phyloP scores from a whole-genome alignment of 2,888 invertebrate genomes.

The Mesoligia furuncula region DNA sequence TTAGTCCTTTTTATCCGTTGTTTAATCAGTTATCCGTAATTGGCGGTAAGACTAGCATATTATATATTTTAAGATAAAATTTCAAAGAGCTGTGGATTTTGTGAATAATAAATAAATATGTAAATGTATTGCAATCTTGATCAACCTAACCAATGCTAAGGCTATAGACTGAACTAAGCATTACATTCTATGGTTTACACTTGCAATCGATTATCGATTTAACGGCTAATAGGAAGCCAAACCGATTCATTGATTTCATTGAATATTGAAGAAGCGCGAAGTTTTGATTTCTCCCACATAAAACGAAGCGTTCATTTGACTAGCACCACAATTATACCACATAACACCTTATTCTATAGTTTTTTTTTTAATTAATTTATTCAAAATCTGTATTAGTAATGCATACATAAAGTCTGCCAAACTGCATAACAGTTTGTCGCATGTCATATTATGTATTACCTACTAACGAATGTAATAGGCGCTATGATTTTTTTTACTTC shows the following conservation, averaged over 20 bases:
- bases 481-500: slow-evolving; percentile 30
- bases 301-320: slow-evolving; percentile 7
- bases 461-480: slow-evolving; percentile 17
- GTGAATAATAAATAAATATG: too few relatives aligned
- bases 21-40: too few relatives aligned
- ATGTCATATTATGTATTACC: slow-evolving; percentile 21
- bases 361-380: too few relatives aligned
- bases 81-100: too few relatives aligned
- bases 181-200: slow-evolving; percentile 12
- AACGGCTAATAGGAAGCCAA: slow-evolving; percentile 28
- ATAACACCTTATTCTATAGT: slow-evolving; percentile 11
- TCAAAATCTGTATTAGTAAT: too few relatives aligned
- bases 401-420: too few relatives aligned
- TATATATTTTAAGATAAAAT: too few relatives aligned
- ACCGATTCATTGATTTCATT: slow-evolving; percentile 34
- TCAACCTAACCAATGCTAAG: neutral
- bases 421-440: too few relatives aligned
- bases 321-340: too few relatives aligned
- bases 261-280: slow-evolving; percentile 43
- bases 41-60: too few relatives aligned
- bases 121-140: neutral
- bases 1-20: too few relatives aligned
- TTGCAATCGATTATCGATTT: slow-evolving; percentile 40
- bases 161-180: neutral
- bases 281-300: slow-evolving; percentile 36